phyloP scores from a whole-genome alignment of 1,140 invertebrate species.

The Habropoda laboriosa region DNA sequence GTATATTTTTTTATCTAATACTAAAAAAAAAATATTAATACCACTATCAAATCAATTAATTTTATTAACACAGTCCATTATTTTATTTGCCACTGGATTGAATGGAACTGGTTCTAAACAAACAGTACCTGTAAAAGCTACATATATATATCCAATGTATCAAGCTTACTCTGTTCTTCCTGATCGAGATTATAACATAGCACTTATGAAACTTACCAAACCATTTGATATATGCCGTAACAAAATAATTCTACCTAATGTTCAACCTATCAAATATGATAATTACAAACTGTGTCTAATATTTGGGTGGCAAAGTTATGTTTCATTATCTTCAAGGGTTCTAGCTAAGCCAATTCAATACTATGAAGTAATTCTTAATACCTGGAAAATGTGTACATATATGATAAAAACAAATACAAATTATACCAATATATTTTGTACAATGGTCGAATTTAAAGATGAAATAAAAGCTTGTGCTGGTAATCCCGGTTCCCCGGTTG shows the following conservation, averaged over 20 bases:
- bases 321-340: conserved; percentile 50
- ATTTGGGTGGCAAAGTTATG: conserved; percentile 64
- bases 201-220: conserved; percentile 60
- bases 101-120: conserved; percentile 54
- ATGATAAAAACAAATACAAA: conserved; percentile 55
- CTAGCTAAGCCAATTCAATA: conserved; percentile 61
- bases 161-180: conserved; percentile 49
- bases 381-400: conserved; percentile 58
- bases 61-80: conserved; percentile 58
- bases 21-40: not conserved
- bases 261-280: conserved; percentile 43
- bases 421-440: conserved; percentile 62
- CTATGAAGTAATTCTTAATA: conserved; percentile 54
- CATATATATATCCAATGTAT: conserved; percentile 64
- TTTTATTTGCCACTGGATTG: conserved; percentile 54
- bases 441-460: conserved; percentile 57
- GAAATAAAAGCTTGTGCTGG: conserved; percentile 63
- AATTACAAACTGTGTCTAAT: conserved; percentile 62
- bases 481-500: conserved; percentile 67
- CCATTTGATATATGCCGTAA: conserved; percentile 54
- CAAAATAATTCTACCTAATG: conserved; percentile 39
- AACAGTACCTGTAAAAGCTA: conserved; percentile 58
- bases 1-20: conserved; percentile 39
- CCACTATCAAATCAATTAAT: not conserved
- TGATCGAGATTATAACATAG: conserved; percentile 61